Evolutionary conservation across 37 sponge, comb jelly and placozoan genomes (phyloP), one percentile per base, ranked within the genome.

Genomic region (Beroe forskalii): DNA sequence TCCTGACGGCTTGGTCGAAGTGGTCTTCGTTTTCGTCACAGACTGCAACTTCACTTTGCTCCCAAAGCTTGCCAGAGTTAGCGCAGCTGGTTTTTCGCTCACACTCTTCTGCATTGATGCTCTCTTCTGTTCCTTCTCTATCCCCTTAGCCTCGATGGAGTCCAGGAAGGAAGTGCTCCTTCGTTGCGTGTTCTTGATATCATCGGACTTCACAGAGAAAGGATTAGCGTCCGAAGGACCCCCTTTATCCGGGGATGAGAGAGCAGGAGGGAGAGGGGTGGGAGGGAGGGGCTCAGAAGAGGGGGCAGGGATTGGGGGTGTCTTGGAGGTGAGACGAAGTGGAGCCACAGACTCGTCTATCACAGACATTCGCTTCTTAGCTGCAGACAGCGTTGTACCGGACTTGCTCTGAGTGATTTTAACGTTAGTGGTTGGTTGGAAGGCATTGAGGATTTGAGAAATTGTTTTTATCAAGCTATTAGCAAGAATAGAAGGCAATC

Each of bases 331-430:
- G 28, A 80, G 25, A 22, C 55, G 44, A 1, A 80, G 86, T n/a
- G 86, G 86, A 14, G 55, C 86, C 1, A 80, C 86, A 32, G 86
- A 23, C 30, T 80, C 86, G 31, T 80, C 86, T n/a, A 80, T 80
- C 4, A 42, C n/a, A 27, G 86, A 80, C 27, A 80, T 24, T 37
- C 86, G 23, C 30, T 80, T 80, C 28, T 43, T 80, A 1, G 86
- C 4, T 38, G 28, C 35, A 12, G 44, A 44, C 86, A 80, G 20
- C 14, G 25, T 8, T n/a, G 55, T 12, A 17, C 6, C 55, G 12
- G 55, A 6, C 12, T 6, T 12, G 55, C 55, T 48, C 55, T 48
- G 55, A 48, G n/a, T n/a, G n/a, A n/a, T n/a, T n/a, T n/a, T n/a
- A n/a, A n/a, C n/a, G n/a, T n/a, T n/a, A n/a, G n/a, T n/a, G n/a